Conservation (phyloP, 2,797 vertebrate genomes). For the Myotis daubentonii region DNA sequence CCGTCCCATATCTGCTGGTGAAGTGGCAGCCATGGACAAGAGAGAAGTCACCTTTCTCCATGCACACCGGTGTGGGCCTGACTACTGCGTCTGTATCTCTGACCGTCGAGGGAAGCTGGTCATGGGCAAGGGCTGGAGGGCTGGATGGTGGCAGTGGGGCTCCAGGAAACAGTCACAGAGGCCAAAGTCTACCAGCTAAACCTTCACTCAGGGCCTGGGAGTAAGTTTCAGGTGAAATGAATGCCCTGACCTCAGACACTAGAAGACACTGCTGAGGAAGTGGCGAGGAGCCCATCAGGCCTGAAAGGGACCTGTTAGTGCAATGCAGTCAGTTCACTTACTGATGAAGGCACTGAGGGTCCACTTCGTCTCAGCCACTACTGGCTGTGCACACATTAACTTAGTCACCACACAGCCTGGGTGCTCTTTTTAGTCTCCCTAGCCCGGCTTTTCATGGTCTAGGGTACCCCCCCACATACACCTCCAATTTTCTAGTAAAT, state of each 20-base stretch:
- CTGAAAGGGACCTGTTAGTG: background rate
- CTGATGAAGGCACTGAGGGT: background rate
- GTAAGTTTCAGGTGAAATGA: background rate
- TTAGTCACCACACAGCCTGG: background rate
- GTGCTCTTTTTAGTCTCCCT: background rate
- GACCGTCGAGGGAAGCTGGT: background rate
- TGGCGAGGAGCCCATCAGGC: rapidly evolving
- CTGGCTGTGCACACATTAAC: background rate
- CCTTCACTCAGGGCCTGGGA: background rate
- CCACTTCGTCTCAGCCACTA: background rate
- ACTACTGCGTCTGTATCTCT: background rate
- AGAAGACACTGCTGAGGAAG: background rate
- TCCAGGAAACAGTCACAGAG: background rate
- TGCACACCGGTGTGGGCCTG: background rate
- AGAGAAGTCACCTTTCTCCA: background rate
- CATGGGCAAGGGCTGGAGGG: background rate
- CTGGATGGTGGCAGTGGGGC: background rate
- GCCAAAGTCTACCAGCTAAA: background rate
- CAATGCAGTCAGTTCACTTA: rapidly evolving
- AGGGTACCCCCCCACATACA: background rate
- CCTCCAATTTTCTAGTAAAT: background rate
- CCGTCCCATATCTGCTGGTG: background rate
- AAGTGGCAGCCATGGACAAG: background rate
- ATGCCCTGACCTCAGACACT: background rate
- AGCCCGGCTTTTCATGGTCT: background rate